A percentile compares a stretch with the other conserved stretches of the same genome.
phyloP scores from a whole-genome alignment of 2,797 vertebrate genomes.

The Rhinichthys osculus region DNA sequence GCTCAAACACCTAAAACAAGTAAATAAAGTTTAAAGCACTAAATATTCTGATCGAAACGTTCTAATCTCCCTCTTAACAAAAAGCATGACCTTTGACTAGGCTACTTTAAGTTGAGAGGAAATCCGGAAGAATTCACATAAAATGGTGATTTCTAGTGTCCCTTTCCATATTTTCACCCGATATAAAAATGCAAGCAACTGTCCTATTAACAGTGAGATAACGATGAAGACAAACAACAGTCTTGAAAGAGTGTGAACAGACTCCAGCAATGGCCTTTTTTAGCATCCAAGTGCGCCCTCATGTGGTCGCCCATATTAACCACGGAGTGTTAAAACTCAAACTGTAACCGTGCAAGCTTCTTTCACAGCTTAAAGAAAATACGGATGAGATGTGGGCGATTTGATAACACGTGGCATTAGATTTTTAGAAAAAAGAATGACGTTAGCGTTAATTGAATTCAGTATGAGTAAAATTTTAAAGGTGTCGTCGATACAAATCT shows the following conservation, averaged over 20 bases:
- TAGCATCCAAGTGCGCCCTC: conserved; percentile 36
- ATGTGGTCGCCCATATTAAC: conserved; percentile 15
- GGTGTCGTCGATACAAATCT: background rate
- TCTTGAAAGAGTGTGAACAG: background rate
- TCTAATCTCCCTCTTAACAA: background rate
- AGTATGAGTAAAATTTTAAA: background rate
- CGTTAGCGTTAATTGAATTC: background rate
- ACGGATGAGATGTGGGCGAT: background rate
- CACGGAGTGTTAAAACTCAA: background rate
- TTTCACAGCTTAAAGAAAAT: conserved; percentile 13
- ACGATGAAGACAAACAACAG: background rate
- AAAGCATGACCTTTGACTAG: background rate
- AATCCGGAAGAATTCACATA: background rate
- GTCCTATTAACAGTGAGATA: background rate
- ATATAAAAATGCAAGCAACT: conserved; percentile 6
- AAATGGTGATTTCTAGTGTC: background rate
- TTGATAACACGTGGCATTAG: background rate
- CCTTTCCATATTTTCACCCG: background rate
- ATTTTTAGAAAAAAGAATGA: background rate
- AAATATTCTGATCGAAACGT: background rate
- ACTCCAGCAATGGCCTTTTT: background rate
- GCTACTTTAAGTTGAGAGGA: background rate
- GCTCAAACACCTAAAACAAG: conserved; percentile 19
- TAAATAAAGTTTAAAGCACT: conserved; percentile 37
- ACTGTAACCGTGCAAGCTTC: background rate